Base-by-base conservation (phyloP, 2,888 invertebrate species). In the Eristalis intricaria region DNA sequence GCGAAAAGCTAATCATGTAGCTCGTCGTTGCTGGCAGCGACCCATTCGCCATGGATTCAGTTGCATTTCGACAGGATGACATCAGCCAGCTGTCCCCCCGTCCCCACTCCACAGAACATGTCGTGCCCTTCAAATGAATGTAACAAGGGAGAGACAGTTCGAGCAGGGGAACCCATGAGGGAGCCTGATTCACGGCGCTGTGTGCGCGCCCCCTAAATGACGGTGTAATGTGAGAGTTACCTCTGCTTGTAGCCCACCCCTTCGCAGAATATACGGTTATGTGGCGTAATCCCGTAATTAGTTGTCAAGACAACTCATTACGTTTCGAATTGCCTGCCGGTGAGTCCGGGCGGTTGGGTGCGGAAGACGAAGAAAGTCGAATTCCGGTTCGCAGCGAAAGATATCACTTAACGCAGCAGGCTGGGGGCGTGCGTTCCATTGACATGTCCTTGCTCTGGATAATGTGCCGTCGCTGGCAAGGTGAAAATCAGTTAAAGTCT, bases 281-380 rank as follows among this genome's bases (percentile, higher is more conserved):
- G 77, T 60, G 63, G 68, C 61, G 66, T 77, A 77, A 83, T 83
- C 77, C 73, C 32, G 77, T 83, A 83, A 83, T 83, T 83, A 83
- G 83, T 77, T 83, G 83, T 83, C 77, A 83, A 77, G 77, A 64
- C 35, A 70, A 77, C 77, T 77, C 71, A 83, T 77, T 77, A 83
- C 56, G 56, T 38, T 29, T 43, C 40, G 73, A 63, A 76, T 76
- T 77, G 73, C 40, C 61, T 76, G 66, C 61, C n/a, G 50, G 50
- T 19, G 19, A 8, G 1, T 26, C 26, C 26, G 3, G 26, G 26
- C n/a, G 19, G 50, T 4, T n/a, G 19, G 40, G 61, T 50, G 26
- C 26, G 29, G 35, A 32, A 32, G 32, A 32, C 32, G 22, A 22
- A 35, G 19, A 69, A 56, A 35, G 60, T 26, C 23, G 60, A 29